Base-by-base conservation (phyloP, 2,797 vertebrate genomes). In the Spizella passerina region DNA sequence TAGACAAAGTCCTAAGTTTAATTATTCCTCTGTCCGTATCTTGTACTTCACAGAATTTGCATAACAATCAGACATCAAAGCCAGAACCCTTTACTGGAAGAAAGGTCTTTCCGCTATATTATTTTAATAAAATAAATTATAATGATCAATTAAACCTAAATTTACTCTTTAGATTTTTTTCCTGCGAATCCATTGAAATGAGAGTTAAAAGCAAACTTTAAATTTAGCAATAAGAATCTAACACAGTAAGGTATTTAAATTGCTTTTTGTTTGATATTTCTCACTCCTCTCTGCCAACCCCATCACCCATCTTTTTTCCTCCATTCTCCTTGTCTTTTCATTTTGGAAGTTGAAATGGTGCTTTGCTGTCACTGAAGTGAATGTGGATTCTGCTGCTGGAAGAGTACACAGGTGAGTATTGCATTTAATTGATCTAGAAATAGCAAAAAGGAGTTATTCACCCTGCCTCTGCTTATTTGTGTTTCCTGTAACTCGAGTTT, bases 1-100 rank as follows among this genome's bases (percentile, higher is more conserved):
- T 36, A 72, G 68, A 87, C 39, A 5, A 63, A 89, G 22, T 68
- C 69, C 57, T 52, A 75, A 63, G 70, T 59, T 89, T 92, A 90
- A 88, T 96, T 95, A 84, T 90, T 92, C 59, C 82, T 95, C 84
- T 83, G 81, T 86, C 94, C 44, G 0, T 81, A 66, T 92, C 86
- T 91, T 56, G 50, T 83, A 27, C 65, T 86, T 70, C 36, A 7
- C 3, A 6, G 39, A 65, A 95, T 96, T 88, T 94, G 76, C 90
- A 88, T 92, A 89, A 91, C 93, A 94, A 96, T 96, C 76, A 79
- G 76, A 86, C 93, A 91, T 93, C 84, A 96, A 92, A 96, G 88
- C 47, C 39, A 75, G 61, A 69, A 65, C 23, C 66, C 65, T 89
- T 81, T 68, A 78, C 44, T 43, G 60, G 43, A 78, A 92, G 47